A percentile compares a stretch with the other conserved stretches of the same genome.
Conservation (phyloP, 2,888 invertebrate genomes). For the Apamea crenata region DNA sequence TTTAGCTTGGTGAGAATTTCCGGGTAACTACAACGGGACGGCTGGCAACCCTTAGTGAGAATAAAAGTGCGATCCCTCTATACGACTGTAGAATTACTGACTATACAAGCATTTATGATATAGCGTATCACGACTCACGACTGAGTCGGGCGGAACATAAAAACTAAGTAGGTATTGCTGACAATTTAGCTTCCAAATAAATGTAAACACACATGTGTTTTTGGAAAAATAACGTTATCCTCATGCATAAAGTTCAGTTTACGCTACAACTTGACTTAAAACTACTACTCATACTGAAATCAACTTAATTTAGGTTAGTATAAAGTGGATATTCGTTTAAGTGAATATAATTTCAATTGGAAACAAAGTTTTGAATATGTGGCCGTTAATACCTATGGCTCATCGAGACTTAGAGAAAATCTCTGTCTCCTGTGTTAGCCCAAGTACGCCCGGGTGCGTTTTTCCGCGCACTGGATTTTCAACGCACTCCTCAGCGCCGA, state of each 20-base stretch:
- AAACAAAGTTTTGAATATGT: neutral
- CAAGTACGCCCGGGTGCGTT: neutral
- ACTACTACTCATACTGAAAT: neutral
- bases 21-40: no score
- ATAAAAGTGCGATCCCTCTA: constrained; percentile 33
- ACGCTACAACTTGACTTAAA: neutral
- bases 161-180: neutral
- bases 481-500: no score
- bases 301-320: no score
- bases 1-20: no score
- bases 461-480: no score
- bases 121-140: constrained; percentile 5
- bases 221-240: neutral
- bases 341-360: neutral
- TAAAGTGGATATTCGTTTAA: neutral
- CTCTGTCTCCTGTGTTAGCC: neutral
- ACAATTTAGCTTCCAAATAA: neutral
- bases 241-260: no score
- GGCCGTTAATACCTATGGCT: neutral
- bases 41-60: constrained; percentile 17
- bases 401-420: neutral
- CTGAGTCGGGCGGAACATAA: neutral
- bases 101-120: constrained; percentile 29
- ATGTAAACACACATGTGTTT: neutral
- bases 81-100: constrained; percentile 15